These are phyloP conservation scores for Meleagris gallopavo DNA, from an alignment of 2,113 vertebrate genomes.

Conservation along the genomic window DNA sequence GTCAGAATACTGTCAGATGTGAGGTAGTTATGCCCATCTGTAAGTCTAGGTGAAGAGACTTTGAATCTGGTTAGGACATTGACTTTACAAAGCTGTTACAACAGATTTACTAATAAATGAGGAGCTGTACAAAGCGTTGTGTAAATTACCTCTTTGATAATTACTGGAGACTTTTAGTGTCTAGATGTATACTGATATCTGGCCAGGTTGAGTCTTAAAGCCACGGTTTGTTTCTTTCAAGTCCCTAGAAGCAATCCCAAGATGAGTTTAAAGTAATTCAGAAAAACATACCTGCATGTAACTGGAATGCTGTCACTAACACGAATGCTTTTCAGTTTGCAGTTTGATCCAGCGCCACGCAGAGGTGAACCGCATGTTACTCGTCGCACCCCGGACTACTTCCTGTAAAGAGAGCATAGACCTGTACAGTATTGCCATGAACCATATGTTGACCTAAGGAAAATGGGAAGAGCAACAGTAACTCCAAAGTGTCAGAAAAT, in stretches of 20 bases:
- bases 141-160: neutral
- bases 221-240: neutral
- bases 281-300: neutral
- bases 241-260: neutral
- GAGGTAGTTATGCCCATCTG: neutral
- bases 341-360: conserved; percentile 97
- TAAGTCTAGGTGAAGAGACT: rapidly evolving
- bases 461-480: conserved; percentile 84
- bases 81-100: neutral
- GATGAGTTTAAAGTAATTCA: neutral
- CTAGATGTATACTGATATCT: neutral
- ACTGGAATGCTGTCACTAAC: neutral
- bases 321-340: conserved; percentile 84
- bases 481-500: conserved; percentile 88
- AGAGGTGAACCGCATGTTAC: conserved; percentile 98
- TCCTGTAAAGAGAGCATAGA: conserved; percentile 89
- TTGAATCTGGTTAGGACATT: neutral
- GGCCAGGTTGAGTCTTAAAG: neutral
- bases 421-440: conserved; percentile 90
- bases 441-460: conserved; percentile 82
- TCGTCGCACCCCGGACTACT: conserved; percentile 97
- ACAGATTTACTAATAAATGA: neutral
- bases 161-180: neutral
- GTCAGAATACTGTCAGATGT: neutral
- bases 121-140: neutral